phyloP scores from a whole-genome alignment of 1,140 invertebrate species.

The Apocrypta bakeri region DNA sequence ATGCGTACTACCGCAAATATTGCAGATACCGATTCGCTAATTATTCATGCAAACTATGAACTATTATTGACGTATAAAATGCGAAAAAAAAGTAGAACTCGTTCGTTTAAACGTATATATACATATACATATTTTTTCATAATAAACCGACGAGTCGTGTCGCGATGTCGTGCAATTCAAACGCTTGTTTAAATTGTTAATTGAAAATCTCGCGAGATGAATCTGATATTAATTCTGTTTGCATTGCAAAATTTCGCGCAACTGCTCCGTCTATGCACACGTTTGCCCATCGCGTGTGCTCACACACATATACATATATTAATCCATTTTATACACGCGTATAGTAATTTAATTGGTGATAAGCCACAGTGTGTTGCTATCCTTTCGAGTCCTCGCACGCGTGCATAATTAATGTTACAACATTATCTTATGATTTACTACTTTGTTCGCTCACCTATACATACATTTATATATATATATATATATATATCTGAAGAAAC shows the following conservation, averaged over 20 bases:
- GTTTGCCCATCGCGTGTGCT: too few relatives aligned
- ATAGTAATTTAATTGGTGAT: constrained; percentile 49
- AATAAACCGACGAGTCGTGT: too few relatives aligned
- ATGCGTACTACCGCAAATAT: neutral
- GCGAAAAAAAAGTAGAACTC: too few relatives aligned
- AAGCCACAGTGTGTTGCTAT: constrained; percentile 3
- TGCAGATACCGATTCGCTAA: neutral
- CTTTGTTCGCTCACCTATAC: neutral
- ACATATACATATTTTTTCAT: too few relatives aligned
- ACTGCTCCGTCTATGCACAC: too few relatives aligned
- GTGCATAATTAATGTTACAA: constrained; percentile 48
- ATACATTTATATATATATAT: constrained; percentile 24
- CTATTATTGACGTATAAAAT: neutral
- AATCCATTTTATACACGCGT: constrained; percentile 14
- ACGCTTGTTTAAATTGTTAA: constrained; percentile 20
- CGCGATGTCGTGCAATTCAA: neutral
- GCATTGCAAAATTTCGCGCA: constrained; percentile 35
- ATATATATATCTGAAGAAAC: too few relatives aligned
- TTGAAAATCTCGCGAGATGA: neutral
- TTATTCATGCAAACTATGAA: neutral
- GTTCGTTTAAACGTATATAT: too few relatives aligned
- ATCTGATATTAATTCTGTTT: constrained; percentile 38
- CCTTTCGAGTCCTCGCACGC: neutral
- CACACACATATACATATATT: neutral
- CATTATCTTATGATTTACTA: constrained; percentile 51